These are phyloP conservation scores for Gryllus longicercus DNA, from an alignment of 2,888 invertebrate genomes.

Conservation along the genomic window DNA sequence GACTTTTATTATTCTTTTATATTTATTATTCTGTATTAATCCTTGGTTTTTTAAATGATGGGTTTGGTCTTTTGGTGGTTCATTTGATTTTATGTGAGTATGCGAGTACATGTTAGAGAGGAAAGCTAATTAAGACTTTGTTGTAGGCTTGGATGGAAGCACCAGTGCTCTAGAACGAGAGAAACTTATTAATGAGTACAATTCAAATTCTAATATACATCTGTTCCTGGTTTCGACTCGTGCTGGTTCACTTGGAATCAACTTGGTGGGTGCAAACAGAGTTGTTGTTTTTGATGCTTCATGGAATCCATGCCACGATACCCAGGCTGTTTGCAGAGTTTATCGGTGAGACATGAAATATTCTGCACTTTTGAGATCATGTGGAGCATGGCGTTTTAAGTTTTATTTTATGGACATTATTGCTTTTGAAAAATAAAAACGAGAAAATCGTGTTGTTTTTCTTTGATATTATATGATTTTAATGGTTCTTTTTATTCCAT, in stretches of 20 bases:
- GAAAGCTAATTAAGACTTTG: not conserved
- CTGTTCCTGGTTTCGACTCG: slow-evolving; percentile 94
- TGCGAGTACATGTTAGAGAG: too few relatives aligned
- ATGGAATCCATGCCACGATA: slow-evolving; percentile 99
- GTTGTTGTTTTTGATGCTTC: slow-evolving; percentile 97
- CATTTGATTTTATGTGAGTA: too few relatives aligned
- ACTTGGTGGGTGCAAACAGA: slow-evolving; percentile 94
- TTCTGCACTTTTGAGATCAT: not conserved
- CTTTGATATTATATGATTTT: too few relatives aligned
- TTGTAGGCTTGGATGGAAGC: slow-evolving; percentile 84
- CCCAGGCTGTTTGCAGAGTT: slow-evolving; percentile 94
- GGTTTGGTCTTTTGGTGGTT: too few relatives aligned
- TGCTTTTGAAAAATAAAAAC: too few relatives aligned
- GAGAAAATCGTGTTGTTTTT: too few relatives aligned
- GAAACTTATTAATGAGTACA: slow-evolving; percentile 94
- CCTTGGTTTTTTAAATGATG: too few relatives aligned
- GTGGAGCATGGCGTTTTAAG: too few relatives aligned
- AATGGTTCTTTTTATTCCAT: too few relatives aligned
- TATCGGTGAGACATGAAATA: slow-evolving; percentile 56
- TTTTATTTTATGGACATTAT: too few relatives aligned
- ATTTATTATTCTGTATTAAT: too few relatives aligned
- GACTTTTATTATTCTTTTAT: too few relatives aligned
- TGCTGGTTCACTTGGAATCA: slow-evolving; percentile 95
- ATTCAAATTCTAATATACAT: slow-evolving; percentile 78
- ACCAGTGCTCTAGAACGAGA: slow-evolving; percentile 93